Conservation (phyloP, 2,888 invertebrate genomes). For the Eupithecia pulchellata region DNA sequence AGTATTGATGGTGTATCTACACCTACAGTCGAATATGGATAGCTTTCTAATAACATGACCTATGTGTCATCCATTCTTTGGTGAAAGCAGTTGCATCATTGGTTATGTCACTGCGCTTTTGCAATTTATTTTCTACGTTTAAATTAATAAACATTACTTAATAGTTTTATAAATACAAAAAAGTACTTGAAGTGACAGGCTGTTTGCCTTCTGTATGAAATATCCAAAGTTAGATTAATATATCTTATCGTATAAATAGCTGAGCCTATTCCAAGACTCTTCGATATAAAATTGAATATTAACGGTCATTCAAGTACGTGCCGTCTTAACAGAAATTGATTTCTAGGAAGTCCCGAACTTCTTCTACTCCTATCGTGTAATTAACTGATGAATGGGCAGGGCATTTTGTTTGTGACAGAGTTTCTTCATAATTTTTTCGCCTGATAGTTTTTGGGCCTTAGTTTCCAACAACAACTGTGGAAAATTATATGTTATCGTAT, state of each 20-base stretch:
- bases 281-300: no score
- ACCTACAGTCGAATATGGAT: conserved; percentile 21
- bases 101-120: conserved; percentile 31
- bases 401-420: no score
- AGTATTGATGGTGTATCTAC: neutral
- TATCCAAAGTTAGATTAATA: neutral
- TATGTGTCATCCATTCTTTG: conserved; percentile 55
- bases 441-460: no score
- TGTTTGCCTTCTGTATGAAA: neutral
- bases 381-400: no score
- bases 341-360: no score
- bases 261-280: no score
- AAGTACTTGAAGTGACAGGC: neutral
- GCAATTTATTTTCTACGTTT: conserved; percentile 21
- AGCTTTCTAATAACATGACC: conserved; percentile 55
- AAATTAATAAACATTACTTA: neutral
- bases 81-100: conserved; percentile 59
- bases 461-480: no score
- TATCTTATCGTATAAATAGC: neutral
- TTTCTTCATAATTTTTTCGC: no score
- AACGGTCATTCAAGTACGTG: neutral
- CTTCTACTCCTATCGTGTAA: no score
- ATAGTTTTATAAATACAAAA: neutral
- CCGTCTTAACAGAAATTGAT: no score
- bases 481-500: no score